These are phyloP conservation scores for Drosophila gaucha DNA, from an alignment of 2,888 invertebrate species.

Conservation along the genomic window DNA sequence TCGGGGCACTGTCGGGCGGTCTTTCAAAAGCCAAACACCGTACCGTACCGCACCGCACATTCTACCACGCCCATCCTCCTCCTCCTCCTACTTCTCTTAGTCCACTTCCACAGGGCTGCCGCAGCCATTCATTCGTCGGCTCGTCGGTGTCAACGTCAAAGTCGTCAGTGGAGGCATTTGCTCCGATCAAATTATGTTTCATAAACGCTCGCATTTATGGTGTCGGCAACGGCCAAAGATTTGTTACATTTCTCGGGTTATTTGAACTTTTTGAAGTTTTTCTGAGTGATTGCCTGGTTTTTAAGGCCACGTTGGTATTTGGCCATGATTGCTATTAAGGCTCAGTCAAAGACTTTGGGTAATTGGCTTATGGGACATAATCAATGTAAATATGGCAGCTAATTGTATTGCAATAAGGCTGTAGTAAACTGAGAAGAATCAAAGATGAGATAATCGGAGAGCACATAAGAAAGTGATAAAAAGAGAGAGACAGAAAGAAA, in stretches of 20 bases:
- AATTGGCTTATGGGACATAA: conserved; percentile 26
- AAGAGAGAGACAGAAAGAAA: background rate
- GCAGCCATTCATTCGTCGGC: conserved; percentile 33
- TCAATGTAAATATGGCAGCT: conserved; percentile 1
- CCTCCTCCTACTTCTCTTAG: background rate
- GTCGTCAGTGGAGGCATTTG: conserved; percentile 71
- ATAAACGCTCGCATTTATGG: conserved; percentile 83
- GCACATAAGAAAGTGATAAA: background rate
- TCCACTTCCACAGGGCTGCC: background rate
- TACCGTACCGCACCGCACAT: background rate
- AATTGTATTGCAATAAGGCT: background rate
- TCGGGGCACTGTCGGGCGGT: conserved; percentile 67
- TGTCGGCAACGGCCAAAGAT: conserved; percentile 75
- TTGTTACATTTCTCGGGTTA: conserved; percentile 81
- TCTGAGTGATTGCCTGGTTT: conserved; percentile 29
- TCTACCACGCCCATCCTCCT: too few species aligned
- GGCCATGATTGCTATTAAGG: conserved; percentile 28
- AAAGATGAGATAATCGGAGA: too few species aligned
- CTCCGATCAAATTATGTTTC: conserved; percentile 82
- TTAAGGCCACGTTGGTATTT: conserved; percentile 20
- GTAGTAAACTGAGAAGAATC: background rate
- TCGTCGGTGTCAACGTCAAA: conserved; percentile 57
- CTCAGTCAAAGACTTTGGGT: conserved; percentile 16
- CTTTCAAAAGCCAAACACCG: conserved; percentile 68
- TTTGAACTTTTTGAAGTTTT: conserved; percentile 65